phyloP scores from a whole-genome alignment of 2,888 invertebrate species.

The Bruchidius siliquastri region DNA sequence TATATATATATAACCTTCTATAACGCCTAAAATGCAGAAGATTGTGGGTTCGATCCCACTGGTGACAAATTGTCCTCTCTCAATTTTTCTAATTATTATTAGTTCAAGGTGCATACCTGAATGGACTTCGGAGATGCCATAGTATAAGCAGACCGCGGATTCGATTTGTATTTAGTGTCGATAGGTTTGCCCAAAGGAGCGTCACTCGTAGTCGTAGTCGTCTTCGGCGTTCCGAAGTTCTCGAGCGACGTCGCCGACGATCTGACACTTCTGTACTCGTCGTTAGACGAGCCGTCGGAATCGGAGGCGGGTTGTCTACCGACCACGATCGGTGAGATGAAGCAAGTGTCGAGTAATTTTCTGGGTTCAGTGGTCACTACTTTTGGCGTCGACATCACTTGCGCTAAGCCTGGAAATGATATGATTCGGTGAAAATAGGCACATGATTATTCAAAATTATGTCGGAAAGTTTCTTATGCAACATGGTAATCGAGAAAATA shows the following conservation, averaged over 20 bases:
- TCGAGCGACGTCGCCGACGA: conserved; percentile 27
- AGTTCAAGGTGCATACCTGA: conserved; percentile 6
- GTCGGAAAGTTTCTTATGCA: no score
- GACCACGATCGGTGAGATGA: conserved; percentile 38
- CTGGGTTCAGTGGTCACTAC: conserved; percentile 22
- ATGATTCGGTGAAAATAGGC: no score
- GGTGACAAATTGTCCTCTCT: no score
- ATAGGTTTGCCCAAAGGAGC: conserved; percentile 14
- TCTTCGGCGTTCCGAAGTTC: conserved; percentile 20
- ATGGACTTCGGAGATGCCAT: conserved; percentile 23
- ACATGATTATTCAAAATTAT: no score
- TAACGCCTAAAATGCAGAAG: no score
- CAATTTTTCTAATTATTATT: no score
- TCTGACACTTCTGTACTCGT: conserved; percentile 36
- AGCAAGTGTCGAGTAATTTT: conserved; percentile 29
- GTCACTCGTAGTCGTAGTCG: no score
- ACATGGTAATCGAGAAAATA: no score
- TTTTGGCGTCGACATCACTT: conserved; percentile 45
- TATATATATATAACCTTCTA: no score
- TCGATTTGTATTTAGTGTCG: conserved; percentile 22
- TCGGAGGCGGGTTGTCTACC: conserved; percentile 35
- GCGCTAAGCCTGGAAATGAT: conserved; percentile 33
- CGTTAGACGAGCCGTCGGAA: conserved; percentile 40
- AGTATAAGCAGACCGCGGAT: conserved; percentile 24
- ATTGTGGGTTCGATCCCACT: no score